Conservation (phyloP, 2,888 invertebrate species). For the Melinaea marsaeus region DNA sequence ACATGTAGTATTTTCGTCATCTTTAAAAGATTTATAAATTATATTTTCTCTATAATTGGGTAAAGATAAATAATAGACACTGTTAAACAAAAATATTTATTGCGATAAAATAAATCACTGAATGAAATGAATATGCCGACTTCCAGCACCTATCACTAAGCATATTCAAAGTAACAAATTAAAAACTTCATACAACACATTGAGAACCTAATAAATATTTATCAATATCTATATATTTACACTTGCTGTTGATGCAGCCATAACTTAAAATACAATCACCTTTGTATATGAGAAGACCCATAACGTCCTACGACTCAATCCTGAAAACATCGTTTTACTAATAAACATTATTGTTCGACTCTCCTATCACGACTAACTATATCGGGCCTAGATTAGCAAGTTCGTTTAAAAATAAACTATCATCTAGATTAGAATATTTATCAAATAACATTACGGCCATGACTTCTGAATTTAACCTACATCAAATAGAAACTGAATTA, state of each 20-base stretch:
- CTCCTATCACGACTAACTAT: constrained; percentile 17
- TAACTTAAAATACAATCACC: constrained; percentile 42
- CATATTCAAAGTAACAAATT: constrained; percentile 59
- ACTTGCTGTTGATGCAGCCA: constrained; percentile 62
- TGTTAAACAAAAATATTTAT: constrained; percentile 67
- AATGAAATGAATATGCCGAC: constrained; percentile 63
- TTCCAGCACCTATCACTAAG: constrained; percentile 55
- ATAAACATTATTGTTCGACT: constrained; percentile 7
- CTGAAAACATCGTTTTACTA: constrained; percentile 6
- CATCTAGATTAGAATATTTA: constrained; percentile 29
- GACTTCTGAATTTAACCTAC: constrained; percentile 47
- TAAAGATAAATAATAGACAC: constrained; percentile 38
- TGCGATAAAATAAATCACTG: constrained; percentile 71
- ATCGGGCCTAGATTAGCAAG: constrained; percentile 32
- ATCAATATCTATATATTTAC: constrained; percentile 60
- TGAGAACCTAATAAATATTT: constrained; percentile 47
- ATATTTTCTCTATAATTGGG: neutral
- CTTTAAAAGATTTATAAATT: neutral
- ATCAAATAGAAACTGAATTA: constrained; percentile 46
- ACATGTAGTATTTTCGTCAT: too few relatives aligned
- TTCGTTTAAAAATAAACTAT: constrained; percentile 33
- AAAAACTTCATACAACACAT: constrained; percentile 52
- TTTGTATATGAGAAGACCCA: constrained; percentile 24
- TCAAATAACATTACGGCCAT: constrained; percentile 29
- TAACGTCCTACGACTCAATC: constrained; percentile 15